A percentile compares a stretch with the other conserved stretches of the same genome.
Conservation (phyloP, 2,797 vertebrate genomes). For the Lagorchestes hirsutus region DNA sequence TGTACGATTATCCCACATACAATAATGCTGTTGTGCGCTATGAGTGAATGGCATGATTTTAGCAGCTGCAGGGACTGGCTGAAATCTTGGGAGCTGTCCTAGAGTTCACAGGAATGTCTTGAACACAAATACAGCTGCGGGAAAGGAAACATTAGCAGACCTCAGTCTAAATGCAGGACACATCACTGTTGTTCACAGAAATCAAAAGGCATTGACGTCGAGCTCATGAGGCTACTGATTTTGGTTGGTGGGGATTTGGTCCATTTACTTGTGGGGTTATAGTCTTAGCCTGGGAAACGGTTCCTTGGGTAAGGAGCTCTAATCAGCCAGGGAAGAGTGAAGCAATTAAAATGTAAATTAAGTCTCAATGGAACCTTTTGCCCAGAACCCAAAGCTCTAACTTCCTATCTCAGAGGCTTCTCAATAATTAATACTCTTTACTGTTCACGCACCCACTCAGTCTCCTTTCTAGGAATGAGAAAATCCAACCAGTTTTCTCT, state of each 20-base stretch:
- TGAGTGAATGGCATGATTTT: background rate
- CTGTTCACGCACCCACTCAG: background rate
- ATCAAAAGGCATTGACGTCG: background rate
- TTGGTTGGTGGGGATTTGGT: background rate
- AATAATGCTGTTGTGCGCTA: background rate
- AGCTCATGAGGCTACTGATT: background rate
- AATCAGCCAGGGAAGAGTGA: background rate
- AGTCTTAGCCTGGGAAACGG: background rate
- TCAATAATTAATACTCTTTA: background rate
- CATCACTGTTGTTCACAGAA: background rate
- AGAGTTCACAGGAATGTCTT: background rate
- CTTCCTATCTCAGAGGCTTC: background rate
- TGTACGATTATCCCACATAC: background rate
- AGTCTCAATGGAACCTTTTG: background rate
- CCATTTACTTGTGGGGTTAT: background rate
- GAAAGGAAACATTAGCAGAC: background rate
- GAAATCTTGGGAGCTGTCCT: background rate
- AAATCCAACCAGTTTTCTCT: background rate
- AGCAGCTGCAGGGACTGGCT: background rate
- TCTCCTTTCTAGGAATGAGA: background rate
- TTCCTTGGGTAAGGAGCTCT: background rate
- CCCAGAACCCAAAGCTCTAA: background rate
- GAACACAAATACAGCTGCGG: background rate
- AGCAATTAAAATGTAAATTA: slow-evolving; percentile 3
- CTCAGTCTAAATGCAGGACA: background rate